Conservation (phyloP, 2,888 invertebrate genomes). For the Priocnemis perturbator region DNA sequence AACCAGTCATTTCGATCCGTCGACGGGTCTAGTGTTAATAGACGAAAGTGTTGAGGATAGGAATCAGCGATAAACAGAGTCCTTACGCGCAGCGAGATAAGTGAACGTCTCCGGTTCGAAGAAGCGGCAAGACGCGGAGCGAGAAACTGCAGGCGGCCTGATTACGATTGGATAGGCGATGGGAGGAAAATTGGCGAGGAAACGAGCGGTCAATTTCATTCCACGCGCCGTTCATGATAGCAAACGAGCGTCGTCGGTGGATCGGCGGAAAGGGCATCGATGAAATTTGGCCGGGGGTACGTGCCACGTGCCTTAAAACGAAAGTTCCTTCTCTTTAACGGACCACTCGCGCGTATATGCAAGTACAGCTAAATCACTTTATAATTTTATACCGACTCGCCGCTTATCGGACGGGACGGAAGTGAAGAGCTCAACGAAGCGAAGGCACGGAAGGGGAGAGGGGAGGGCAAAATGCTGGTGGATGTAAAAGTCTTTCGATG, state of each 20-base stretch:
- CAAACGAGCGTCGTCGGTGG: neutral
- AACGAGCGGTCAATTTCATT: slow-evolving; percentile 3
- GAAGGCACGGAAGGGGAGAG: slow-evolving; percentile 3
- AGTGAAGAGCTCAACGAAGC: slow-evolving; percentile 18
- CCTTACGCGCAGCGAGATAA: neutral
- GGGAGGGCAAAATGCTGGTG: slow-evolving; percentile 58
- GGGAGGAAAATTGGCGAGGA: slow-evolving; percentile 2
- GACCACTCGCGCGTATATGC: neutral
- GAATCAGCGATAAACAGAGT: too few species aligned
- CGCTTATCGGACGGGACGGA: slow-evolving; percentile 7
- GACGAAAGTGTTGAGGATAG: neutral
- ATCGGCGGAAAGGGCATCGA: slow-evolving; percentile 21
- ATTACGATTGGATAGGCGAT: slow-evolving; percentile 2
- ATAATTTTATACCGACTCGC: slow-evolving; percentile 54
- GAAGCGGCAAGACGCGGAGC: neutral
- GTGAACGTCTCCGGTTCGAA: too few species aligned
- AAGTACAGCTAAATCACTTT: slow-evolving; percentile 54
- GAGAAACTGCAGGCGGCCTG: neutral
- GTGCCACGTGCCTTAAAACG: slow-evolving; percentile 14
- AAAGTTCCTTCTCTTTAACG: neutral
- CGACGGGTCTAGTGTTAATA: too few species aligned
- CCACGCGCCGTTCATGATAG: neutral
- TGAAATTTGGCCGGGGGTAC: slow-evolving; percentile 42
- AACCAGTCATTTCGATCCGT: too few species aligned
- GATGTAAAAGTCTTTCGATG: slow-evolving; percentile 68